These are phyloP conservation scores for Megaceryle maxima DNA, from an alignment of 2,113 vertebrate species.

Conservation along the genomic window DNA sequence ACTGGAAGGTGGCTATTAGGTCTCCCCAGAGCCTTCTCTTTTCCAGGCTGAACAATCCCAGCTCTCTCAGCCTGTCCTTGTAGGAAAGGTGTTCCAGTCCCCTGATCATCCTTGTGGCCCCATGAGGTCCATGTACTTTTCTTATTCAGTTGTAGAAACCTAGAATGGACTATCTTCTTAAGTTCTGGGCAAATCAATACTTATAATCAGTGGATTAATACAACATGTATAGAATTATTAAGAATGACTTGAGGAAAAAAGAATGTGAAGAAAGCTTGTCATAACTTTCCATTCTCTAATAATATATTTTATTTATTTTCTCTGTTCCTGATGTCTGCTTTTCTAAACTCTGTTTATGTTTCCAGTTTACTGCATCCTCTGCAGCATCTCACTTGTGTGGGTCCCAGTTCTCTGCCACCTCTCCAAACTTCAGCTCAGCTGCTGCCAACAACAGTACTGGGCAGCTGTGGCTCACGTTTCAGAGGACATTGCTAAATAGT, in stretches of 20 bases:
- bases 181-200: neutral
- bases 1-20: too few species aligned
- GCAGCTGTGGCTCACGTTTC: neutral
- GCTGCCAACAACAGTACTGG: neutral
- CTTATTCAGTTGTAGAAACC: neutral
- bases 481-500: neutral
- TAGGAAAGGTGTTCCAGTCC: too few species aligned
- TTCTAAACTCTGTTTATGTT: neutral
- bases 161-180: neutral
- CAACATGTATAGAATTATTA: neutral
- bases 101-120: too few species aligned
- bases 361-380: neutral
- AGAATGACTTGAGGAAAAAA: neutral
- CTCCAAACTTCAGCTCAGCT: neutral
- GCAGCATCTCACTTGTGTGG: rapidly evolving
- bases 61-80: too few species aligned
- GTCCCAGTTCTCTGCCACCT: neutral
- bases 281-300: neutral
- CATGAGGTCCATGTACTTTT: neutral
- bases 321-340: neutral
- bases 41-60: too few species aligned
- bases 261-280: neutral
- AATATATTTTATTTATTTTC: neutral
- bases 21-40: too few species aligned
- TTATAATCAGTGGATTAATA: neutral